Conservation (phyloP, 2,888 invertebrate genomes). For the Cantharis flavilabris region DNA sequence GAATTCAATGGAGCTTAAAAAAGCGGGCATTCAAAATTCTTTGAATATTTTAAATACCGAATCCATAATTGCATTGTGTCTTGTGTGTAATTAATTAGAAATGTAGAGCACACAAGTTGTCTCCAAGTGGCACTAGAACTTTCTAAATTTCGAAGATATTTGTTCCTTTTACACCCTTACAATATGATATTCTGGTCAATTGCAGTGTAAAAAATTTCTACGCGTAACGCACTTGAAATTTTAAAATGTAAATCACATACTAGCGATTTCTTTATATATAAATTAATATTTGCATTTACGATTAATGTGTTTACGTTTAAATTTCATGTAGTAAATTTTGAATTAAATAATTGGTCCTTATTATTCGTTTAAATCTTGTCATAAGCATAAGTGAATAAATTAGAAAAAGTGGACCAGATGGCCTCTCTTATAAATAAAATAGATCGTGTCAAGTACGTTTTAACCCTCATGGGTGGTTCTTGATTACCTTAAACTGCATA, state of each 20-base stretch:
- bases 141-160: not conserved
- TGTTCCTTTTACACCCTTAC: not conserved
- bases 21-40: not conserved
- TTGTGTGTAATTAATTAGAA: not conserved
- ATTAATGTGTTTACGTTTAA: slow-evolving; percentile 19
- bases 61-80: not conserved
- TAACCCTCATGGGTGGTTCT: slow-evolving; percentile 9
- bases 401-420: slow-evolving; percentile 43
- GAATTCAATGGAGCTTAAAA: not conserved
- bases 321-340: slow-evolving; percentile 13
- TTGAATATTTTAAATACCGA: not conserved
- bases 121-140: not conserved
- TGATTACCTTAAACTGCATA: not conserved
- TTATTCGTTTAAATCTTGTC: slow-evolving; percentile 47
- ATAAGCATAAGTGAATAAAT: slow-evolving; percentile 39
- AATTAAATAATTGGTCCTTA: slow-evolving; percentile 46
- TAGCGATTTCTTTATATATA: not conserved
- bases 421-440: slow-evolving; percentile 37
- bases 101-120: not conserved
- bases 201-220: not conserved
- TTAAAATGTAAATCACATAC: not conserved
- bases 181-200: not conserved
- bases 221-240: not conserved
- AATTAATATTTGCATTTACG: slow-evolving; percentile 9
- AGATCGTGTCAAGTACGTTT: slow-evolving; percentile 33